Percentiles rank a stretch among this genome's conserved stretches.
Evolutionary conservation across 1,140 invertebrate species (phyloP).

Genomic region (Apis laboriosa): DNA sequence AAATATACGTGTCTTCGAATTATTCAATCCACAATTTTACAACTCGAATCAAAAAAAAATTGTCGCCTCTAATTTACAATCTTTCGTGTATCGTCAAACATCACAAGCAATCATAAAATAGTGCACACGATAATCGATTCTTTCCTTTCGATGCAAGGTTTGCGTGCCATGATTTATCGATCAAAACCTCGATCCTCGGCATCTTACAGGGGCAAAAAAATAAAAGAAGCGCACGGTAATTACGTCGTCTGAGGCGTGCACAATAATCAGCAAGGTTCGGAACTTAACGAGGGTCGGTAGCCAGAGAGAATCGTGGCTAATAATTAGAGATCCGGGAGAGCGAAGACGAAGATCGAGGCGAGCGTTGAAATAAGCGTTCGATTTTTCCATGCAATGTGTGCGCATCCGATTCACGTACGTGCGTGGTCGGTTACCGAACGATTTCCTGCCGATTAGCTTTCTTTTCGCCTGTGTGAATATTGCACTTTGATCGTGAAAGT

Average conservation of each 20-base stretch:
- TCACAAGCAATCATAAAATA: not conserved
- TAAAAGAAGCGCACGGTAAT: constrained; percentile 22
- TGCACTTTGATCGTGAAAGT: constrained; percentile 28
- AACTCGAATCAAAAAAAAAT: too few relatives aligned
- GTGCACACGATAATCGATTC: constrained; percentile 44
- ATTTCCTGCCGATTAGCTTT: constrained; percentile 32
- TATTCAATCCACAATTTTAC: too few relatives aligned
- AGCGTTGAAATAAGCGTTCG: not conserved
- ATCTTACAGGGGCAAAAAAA: not conserved
- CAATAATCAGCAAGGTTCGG: constrained; percentile 52
- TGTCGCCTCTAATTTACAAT: too few relatives aligned
- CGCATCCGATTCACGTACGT: not conserved
- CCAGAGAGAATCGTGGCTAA: constrained; percentile 40
- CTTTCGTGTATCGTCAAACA: too few relatives aligned
- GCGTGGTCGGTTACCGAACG: constrained; percentile 17
- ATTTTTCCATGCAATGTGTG: not conserved
- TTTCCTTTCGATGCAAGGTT: constrained; percentile 49
- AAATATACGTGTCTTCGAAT: too few relatives aligned
- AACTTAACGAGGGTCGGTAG: constrained; percentile 42
- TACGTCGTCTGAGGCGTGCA: constrained; percentile 20
- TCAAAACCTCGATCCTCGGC: not conserved
- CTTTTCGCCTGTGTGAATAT: constrained; percentile 23
- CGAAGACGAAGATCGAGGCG: not conserved
- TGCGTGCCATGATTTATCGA: constrained; percentile 60
- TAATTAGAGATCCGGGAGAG: constrained; percentile 43